Conservation (phyloP, 2,888 invertebrate species). For the Pristionchus mayeri region DNA sequence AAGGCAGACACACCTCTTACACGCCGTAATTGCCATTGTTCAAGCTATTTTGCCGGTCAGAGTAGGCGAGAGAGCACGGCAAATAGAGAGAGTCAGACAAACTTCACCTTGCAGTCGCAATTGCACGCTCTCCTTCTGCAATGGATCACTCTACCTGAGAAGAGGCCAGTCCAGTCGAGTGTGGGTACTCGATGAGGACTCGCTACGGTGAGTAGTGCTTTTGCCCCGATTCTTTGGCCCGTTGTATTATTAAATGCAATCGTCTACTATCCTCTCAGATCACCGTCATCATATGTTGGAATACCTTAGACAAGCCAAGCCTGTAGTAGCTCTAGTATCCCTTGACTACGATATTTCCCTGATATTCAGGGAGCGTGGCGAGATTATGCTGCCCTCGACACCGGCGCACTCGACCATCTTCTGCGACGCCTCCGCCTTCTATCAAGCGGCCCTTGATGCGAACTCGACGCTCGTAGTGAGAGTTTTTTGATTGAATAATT, state of each 20-base stretch:
- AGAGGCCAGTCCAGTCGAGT: conserved; percentile 72
- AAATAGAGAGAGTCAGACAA: no score
- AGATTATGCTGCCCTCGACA: conserved; percentile 69
- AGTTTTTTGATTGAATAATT: not conserved
- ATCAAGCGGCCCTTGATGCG: conserved; percentile 65
- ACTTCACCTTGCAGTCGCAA: conserved; percentile 67
- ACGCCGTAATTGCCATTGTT: no score
- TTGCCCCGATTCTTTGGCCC: no score
- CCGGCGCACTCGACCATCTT: conserved; percentile 64
- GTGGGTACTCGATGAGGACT: conserved; percentile 73
- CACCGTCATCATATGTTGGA: no score
- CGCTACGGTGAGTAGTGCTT: conserved; percentile 54
- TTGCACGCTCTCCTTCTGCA: conserved; percentile 70
- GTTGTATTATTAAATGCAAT: no score
- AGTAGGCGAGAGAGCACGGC: no score
- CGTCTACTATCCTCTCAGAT: no score
- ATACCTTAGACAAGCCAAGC: no score
- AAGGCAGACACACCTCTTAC: no score
- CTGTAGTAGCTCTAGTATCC: no score
- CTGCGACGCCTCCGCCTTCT: conserved; percentile 70
- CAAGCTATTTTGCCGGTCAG: no score
- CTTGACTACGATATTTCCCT: not conserved
- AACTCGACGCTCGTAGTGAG: conserved; percentile 67
- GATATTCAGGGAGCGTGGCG: conserved; percentile 65
- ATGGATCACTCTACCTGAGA: conserved; percentile 72